Evolutionary conservation across 2,797 vertebrate genomes (phyloP).

Genomic region (Trichosurus vulpecula): DNA sequence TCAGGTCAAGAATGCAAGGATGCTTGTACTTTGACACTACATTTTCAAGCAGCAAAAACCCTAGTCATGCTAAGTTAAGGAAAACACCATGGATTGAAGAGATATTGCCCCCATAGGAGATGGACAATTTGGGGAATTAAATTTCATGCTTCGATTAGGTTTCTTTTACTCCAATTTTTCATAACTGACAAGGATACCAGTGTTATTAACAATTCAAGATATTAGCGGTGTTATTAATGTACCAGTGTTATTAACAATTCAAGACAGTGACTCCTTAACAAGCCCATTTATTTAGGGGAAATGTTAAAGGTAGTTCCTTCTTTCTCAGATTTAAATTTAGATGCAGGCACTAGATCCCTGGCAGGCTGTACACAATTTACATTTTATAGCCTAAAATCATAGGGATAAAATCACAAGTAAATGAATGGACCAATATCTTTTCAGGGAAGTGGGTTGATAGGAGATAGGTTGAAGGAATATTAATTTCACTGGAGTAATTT

Average conservation of each 20-base stretch:
- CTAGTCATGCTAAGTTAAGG: constrained; percentile 78
- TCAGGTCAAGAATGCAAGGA: constrained; percentile 86
- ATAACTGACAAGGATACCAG: not conserved
- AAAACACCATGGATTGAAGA: not conserved
- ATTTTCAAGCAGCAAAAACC: constrained; percentile 86
- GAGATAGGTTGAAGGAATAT: constrained; percentile 68
- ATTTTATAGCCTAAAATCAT: constrained; percentile 67
- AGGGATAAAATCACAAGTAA: constrained; percentile 63
- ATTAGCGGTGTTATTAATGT: constrained; percentile 31
- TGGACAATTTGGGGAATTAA: rapidly evolving
- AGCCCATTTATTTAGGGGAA: constrained; percentile 64
- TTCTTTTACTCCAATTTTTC: not conserved
- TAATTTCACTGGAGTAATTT: constrained; percentile 71
- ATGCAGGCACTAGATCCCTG: constrained; percentile 51
- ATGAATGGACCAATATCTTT: constrained; percentile 55
- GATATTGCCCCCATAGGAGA: not conserved
- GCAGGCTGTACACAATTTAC: constrained; percentile 67
- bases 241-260: not conserved
- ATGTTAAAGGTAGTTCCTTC: constrained; percentile 49
- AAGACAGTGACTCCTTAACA: constrained; percentile 48
- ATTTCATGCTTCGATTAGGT: rapidly evolving
- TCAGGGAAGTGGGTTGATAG: constrained; percentile 57
- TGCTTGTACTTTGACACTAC: constrained; percentile 85
- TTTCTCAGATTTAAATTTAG: constrained; percentile 68
- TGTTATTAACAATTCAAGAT: constrained; percentile 21